Evolutionary conservation across 2,113 vertebrate species (phyloP).

Genomic region (Chionis minor): DNA sequence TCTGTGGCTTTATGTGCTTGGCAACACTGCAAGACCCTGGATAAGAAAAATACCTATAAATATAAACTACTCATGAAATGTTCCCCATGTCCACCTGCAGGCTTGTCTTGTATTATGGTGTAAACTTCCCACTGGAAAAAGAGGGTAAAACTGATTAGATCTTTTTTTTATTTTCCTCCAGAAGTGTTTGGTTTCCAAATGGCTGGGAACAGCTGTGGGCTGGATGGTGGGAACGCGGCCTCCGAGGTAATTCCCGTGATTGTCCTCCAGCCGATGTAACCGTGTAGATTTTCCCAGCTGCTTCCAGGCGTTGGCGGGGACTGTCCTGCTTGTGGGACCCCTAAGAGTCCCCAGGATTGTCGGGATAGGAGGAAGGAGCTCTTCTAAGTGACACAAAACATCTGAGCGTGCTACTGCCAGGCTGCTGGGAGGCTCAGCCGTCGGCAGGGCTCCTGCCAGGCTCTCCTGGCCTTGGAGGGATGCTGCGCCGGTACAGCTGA

Average conservation of each 20-base stretch:
- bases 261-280: not conserved
- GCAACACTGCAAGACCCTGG: not conserved
- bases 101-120: not conserved
- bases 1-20: not conserved
- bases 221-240: slow-evolving; percentile 31
- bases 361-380: not conserved
- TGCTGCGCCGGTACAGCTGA: not conserved
- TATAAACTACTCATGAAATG: not conserved
- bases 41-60: not conserved
- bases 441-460: not conserved
- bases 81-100: not conserved
- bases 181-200: slow-evolving; percentile 33
- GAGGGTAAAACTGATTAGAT: slow-evolving; percentile 22
- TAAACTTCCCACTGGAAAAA: slow-evolving; percentile 36
- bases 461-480: fast-evolving
- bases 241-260: slow-evolving; percentile 5
- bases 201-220: slow-evolving; percentile 55
- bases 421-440: not conserved
- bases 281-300: slow-evolving; percentile 13
- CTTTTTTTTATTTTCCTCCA: slow-evolving; percentile 17
- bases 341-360: not conserved
- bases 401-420: not conserved
- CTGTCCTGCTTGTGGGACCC: not conserved
- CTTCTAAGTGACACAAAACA: not conserved
- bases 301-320: not conserved